Evolutionary conservation across 1,140 invertebrate species (phyloP), one percentile per base, ranked within the genome.

Genomic region (Amyelois transitella): DNA sequence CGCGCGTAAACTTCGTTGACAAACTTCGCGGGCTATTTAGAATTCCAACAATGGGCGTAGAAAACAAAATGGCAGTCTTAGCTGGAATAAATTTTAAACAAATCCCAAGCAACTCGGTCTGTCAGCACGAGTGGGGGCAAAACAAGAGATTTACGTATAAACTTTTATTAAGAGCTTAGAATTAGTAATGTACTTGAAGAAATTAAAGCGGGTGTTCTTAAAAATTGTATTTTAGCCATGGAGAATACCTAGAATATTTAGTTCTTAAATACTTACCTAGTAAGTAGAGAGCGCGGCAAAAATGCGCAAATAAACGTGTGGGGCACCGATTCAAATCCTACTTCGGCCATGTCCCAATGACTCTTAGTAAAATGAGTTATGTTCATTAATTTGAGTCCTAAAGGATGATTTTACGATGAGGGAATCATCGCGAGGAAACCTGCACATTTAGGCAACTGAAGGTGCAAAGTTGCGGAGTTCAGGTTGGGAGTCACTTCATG

Each of bases 71-170:
- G 66, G 69, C 69, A 63, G 62, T 55, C 56, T 64, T 65, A 64
- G 62, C 38, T 59, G 71, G 75, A 79, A 79, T 78, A 82, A 75
- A 78, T 82, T 80, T 69, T 72, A 78, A 78, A 74, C 69, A 82
- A 82, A 80, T 77, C 69, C 64, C 54, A 75, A 75, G 62, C 52
- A 73, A 74, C 72, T 77, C 70, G 20, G 49, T 18, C 70, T 69
- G 74, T 80, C 69, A 68, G 57, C 68, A 59, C 66, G 71, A 63
- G 72, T 69, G 66, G 55, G 66, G 69, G 53, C 65, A 64, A 66
- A 68, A 75, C 73, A 75, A 72, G 72, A 78, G 75, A 77, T 71
- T 75, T 69, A 74, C 66, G 67, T 65, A 52, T 47, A 62, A 75
- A 73, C 64, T 75, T 75, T 62, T 60, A 58, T 38, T 58, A 57